Conservation (phyloP, 2,113 vertebrate species). For the Chrysochloris asiatica region DNA sequence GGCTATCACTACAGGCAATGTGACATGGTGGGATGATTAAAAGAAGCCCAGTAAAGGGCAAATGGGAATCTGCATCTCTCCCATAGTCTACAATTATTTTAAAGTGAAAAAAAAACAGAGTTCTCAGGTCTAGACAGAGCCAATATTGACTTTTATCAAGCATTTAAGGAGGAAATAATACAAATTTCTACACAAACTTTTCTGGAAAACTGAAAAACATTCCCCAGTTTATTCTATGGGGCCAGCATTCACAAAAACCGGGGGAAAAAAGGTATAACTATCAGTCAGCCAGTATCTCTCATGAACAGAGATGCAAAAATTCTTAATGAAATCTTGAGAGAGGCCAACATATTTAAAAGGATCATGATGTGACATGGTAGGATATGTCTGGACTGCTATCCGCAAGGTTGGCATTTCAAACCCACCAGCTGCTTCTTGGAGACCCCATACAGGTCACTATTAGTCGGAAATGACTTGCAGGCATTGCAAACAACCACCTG, state of each 20-base stretch:
- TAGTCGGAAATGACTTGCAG: no score
- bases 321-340: background rate
- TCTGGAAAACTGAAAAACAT: background rate
- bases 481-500: no score
- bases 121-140: no score
- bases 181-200: background rate
- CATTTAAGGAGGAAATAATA: background rate
- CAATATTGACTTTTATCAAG: background rate
- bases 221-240: background rate
- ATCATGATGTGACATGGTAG: no score
- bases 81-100: background rate
- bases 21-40: background rate
- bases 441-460: no score
- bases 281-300: background rate
- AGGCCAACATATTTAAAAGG: no score
- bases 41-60: background rate
- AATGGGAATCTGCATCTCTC: background rate
- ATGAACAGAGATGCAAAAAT: background rate
- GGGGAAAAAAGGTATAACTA: background rate
- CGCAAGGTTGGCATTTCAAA: no score
- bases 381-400: no score
- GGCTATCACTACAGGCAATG: background rate
- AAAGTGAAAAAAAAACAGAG: no score
- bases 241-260: background rate
- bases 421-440: no score